Evolutionary conservation across 2,797 vertebrate genomes (phyloP).

Genomic region (Hyperoplus lanceolatus): DNA sequence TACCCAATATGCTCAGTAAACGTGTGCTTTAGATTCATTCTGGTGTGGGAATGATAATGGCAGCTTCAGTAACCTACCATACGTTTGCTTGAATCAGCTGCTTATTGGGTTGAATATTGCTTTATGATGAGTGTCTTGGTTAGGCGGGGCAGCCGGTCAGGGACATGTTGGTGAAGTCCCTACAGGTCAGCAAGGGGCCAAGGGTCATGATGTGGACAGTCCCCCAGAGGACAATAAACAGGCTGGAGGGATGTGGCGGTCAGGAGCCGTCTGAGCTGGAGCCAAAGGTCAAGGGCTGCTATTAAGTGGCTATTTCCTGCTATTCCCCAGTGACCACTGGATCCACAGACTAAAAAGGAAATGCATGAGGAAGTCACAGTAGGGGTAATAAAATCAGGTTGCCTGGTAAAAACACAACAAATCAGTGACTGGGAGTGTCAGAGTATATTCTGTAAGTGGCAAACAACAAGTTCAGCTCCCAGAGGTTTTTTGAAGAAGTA

Average conservation of each 20-base stretch:
- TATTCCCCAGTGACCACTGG: constrained; percentile 79
- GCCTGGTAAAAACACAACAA: not conserved
- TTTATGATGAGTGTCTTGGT: constrained; percentile 59
- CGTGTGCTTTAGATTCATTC: constrained; percentile 28
- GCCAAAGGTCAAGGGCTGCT: constrained; percentile 82
- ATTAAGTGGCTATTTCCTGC: constrained; percentile 83
- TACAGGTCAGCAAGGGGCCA: constrained; percentile 69
- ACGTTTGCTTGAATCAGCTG: constrained; percentile 28
- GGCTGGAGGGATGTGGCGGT: constrained; percentile 69
- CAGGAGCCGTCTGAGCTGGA: constrained; percentile 66
- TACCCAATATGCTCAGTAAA: constrained; percentile 22
- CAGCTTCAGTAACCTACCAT: constrained; percentile 8
- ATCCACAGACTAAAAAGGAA: constrained; percentile 46
- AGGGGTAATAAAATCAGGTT: constrained; percentile 56
- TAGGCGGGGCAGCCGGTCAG: constrained; percentile 51
- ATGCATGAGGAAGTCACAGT: constrained; percentile 25
- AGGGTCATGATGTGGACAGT: constrained; percentile 73
- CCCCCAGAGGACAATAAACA: constrained; percentile 84
- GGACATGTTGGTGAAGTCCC: constrained; percentile 72
- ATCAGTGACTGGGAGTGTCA: constrained; percentile 10
- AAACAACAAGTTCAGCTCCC: not conserved
- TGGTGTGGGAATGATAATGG: constrained; percentile 30
- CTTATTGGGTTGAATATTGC: constrained; percentile 41
- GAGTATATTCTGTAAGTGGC: not conserved
- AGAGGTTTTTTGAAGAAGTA: not conserved